Evolutionary conservation across 2,888 invertebrate species (phyloP).

Genomic region (Acanthosepion esculentum): DNA sequence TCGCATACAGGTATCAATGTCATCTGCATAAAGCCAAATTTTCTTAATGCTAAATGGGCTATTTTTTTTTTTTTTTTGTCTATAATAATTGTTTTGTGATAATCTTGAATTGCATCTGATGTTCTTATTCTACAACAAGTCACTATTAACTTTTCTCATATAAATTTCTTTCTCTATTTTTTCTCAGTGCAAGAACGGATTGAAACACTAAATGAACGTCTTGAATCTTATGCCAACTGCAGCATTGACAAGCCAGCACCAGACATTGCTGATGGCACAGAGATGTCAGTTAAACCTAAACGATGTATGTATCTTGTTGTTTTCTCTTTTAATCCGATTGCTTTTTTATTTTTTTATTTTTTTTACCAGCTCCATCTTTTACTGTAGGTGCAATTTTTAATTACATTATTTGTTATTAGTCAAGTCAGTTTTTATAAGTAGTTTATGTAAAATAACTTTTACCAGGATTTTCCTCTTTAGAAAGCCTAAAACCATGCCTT

Average conservation of each 20-base stretch:
- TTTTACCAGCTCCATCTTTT: too few species aligned
- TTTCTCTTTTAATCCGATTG: not conserved
- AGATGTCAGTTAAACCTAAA: slow-evolving; percentile 63
- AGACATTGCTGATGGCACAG: slow-evolving; percentile 61
- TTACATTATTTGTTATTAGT: too few species aligned
- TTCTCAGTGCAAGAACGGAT: slow-evolving; percentile 88
- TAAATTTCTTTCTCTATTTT: not conserved
- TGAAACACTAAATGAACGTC: slow-evolving; percentile 85
- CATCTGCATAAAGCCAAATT: too few species aligned
- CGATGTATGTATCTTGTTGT: slow-evolving; percentile 62
- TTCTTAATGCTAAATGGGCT: too few species aligned
- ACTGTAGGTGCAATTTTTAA: too few species aligned
- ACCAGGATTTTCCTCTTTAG: too few species aligned
- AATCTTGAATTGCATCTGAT: not conserved
- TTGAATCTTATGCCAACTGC: slow-evolving; percentile 78
- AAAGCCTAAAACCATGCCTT: too few species aligned
- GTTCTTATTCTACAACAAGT: not conserved
- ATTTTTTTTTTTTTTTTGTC: too few species aligned
- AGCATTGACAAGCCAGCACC: slow-evolving; percentile 58
- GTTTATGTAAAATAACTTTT: too few species aligned
- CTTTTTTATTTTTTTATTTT: not conserved
- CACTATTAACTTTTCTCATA: not conserved
- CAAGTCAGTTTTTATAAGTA: too few species aligned
- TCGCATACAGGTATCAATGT: too few species aligned
- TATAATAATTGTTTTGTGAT: too few species aligned